A percentile compares a stretch with the other conserved stretches of the same genome.
Conservation (phyloP, 2,888 invertebrate species). For the Campopleginae sp. region DNA sequence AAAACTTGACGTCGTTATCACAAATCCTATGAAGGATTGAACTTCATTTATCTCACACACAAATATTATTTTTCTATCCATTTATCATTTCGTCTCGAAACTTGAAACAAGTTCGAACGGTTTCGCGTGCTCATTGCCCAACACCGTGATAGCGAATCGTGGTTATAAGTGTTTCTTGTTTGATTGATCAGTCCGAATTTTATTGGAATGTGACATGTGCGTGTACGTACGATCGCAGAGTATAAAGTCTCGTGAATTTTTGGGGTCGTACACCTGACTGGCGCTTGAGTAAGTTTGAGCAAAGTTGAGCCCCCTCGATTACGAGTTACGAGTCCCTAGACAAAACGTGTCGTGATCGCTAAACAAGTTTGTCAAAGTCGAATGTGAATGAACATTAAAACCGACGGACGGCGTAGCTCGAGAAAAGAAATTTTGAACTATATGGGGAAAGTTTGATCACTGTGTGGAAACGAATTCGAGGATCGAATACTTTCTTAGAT, state of each 20-base stretch:
- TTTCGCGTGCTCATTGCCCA: background rate
- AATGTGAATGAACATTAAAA: background rate
- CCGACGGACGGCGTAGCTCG: background rate
- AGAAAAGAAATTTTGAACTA: background rate
- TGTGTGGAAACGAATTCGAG: background rate
- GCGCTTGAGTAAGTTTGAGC: background rate
- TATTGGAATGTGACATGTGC: background rate
- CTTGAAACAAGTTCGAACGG: constrained; percentile 9
- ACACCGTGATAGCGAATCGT: background rate
- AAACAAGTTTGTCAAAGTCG: background rate
- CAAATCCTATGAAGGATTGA: constrained; percentile 63
- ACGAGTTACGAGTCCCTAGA: constrained; percentile 1
- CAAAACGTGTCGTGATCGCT: background rate
- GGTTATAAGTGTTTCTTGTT: background rate
- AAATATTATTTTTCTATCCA: background rate
- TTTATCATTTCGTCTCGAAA: background rate
- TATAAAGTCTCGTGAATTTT: background rate
- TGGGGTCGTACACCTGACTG: background rate
- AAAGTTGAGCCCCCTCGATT: background rate
- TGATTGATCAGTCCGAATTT: background rate
- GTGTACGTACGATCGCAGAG: background rate
- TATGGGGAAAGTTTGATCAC: background rate
- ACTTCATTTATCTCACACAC: constrained; percentile 50
- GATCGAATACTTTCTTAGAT: background rate
- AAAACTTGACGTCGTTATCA: constrained; percentile 82